Base-by-base conservation (phyloP, 2,113 vertebrate species). In the Tyto alba region DNA sequence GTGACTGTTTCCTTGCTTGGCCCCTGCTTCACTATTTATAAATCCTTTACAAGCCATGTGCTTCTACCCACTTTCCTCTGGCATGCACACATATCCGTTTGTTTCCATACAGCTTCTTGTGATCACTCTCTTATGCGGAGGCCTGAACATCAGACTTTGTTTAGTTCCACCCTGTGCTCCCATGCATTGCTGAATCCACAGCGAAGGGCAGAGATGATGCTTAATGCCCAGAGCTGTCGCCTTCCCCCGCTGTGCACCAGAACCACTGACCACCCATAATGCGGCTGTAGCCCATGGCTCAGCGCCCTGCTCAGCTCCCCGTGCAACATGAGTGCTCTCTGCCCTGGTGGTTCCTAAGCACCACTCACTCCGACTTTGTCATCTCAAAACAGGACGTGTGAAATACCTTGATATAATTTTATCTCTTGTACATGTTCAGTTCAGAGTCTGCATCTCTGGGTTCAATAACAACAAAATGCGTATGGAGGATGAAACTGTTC, bases 61-160 rank as follows among this genome's bases (percentile, higher is more conserved):
- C 66, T 34, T 32, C 63, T 16, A 18, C 41, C 16, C 9, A 3
- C 38, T 32, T 41, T 60, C 41, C 41, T 80, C 63, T 17, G 19
- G 53, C 67, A 27, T 0, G 3, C 36, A 38, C 50, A 4, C 9
- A 0, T 4, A 8, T 0, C 8, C 0, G 43, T 48, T 11, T 22
- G 66, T 13, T 47, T 38, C 60, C 34, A 2, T 3, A 10, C 0
- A 0, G 79, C 30, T 56, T 47, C 29, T 16, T 9, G 38, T 2
- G 50, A 34, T 23, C 1, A 0, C 41, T 23, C 40, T 41, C 29
- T 14, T 8, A 38, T 19, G 7, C 21, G 19, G 62, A 85, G 21
- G 40, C 71, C 63, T 52, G 50, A 52, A 76, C 10, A 16, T 11
- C 13, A 23, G 30, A 16, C 47, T 11, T 38, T n/a, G n/a, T n/a